Evolutionary conservation across 2,888 invertebrate genomes (phyloP), one percentile per base, ranked within the genome.

Genomic region (Agrochola lychnidis): DNA sequence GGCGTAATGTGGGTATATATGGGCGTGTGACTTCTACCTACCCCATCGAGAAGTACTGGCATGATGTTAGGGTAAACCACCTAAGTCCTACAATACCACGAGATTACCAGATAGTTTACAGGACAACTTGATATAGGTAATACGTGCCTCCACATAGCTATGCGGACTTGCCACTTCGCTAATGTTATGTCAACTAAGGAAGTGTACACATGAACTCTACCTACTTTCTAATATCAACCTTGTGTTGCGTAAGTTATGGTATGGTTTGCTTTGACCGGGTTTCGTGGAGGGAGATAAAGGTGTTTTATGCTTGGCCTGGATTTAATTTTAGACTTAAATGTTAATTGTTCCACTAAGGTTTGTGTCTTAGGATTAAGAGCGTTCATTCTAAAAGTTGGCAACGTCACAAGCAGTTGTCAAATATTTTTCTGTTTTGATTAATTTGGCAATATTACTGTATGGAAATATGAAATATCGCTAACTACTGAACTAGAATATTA

Each of bases 191-290:
- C 89, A 83, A 79, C 78, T 67, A 22, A 88, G 89, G 87, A 87
- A 87, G 66, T 83, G 63, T 83, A 83, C 70, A 81, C 68, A 80
- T 85, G 87, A 87, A 85, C 85, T 81, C 89, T 76, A 87, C 87
- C 87, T 78, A 87, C 87, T 87, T 87, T 87, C 87, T 87, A 88
- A 86, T 85, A 88, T 78, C 76, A 84, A 87, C 82, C 82, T 87
- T 83, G 70, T 66, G 61, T 84, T 83, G 63, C 81, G 72, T 81
- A 76, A 88, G 16, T 14, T 72, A 63, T 66, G 76, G 72, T 83
- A 53, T 84, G 67, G 63, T 78, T 82, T 85, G 70, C 56, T 78
- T 70, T 77, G 61, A 76, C 62, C 25, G 71, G 76, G 63, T 77
- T 68, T 40, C 42, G 61, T 25, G 53, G 67, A 84, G 14, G 6